phyloP scores from a whole-genome alignment of 2,888 invertebrate species.

The Teinopalpus imperialis region DNA sequence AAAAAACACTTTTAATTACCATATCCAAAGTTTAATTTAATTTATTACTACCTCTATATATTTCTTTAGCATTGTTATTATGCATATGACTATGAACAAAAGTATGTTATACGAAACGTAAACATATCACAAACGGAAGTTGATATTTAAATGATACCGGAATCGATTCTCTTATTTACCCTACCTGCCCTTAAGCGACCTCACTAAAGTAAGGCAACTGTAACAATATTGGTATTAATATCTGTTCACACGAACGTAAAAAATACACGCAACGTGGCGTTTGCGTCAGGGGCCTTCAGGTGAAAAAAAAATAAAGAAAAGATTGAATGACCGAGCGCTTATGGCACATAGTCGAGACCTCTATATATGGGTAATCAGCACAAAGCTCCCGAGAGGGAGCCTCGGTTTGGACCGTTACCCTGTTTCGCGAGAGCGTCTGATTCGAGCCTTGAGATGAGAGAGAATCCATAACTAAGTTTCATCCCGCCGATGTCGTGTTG shows the following conservation, averaged over 20 bases:
- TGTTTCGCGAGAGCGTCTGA: too few relatives aligned
- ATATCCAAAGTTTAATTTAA: too few relatives aligned
- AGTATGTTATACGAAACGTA: conserved; percentile 3
- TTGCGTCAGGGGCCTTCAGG: conserved; percentile 3
- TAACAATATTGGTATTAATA: conserved; percentile 19
- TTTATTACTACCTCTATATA: too few relatives aligned
- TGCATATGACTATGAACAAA: conserved; percentile 10
- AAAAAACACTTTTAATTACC: too few relatives aligned
- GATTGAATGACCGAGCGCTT: too few relatives aligned
- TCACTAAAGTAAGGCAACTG: conserved; percentile 14
- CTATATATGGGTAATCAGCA: too few relatives aligned
- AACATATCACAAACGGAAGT: conserved; percentile 18
- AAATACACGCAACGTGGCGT: conserved; percentile 20
- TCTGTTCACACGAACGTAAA: conserved; percentile 23
- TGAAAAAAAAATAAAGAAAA: too few relatives aligned
- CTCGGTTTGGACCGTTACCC: too few relatives aligned
- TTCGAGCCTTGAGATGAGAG: too few relatives aligned
- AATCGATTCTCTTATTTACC: conserved; percentile 8
- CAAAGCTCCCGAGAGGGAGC: too few relatives aligned
- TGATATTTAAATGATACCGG: conserved; percentile 9
- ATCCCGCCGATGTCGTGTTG: not conserved
- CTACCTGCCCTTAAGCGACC: conserved; percentile 17
- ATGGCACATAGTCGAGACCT: too few relatives aligned
- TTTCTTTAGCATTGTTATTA: too few relatives aligned
- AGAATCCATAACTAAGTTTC: conserved; percentile 12